A percentile compares a stretch with the other conserved stretches of the same genome.
Evolutionary conservation across 1,140 invertebrate genomes (phyloP).

Genomic region (Drosophila bocqueti): DNA sequence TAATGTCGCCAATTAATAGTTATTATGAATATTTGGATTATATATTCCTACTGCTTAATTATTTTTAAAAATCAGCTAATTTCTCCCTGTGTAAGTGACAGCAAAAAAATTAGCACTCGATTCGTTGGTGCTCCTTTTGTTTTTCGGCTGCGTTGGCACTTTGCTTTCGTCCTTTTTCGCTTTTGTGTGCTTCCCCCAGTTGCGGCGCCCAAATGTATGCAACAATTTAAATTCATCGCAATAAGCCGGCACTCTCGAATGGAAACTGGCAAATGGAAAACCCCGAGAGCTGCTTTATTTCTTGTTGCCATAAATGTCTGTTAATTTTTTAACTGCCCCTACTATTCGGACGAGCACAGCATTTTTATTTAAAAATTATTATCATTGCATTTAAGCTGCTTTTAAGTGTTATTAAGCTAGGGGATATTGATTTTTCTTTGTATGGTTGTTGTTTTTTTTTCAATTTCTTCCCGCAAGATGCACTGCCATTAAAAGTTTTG

Average conservation of each 20-base stretch:
- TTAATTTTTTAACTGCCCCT: conserved; percentile 65
- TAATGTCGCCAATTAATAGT: neutral
- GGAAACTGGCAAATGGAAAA: conserved; percentile 52
- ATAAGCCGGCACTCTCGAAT: conserved; percentile 64
- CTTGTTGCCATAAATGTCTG: conserved; percentile 64
- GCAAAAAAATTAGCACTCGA: conserved; percentile 74
- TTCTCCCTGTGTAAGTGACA: conserved; percentile 1
- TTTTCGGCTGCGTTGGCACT: conserved; percentile 43
- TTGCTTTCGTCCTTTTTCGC: conserved; percentile 38
- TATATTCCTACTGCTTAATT: too few relatives aligned
- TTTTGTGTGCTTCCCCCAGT: conserved; percentile 16
- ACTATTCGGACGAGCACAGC: conserved; percentile 17
- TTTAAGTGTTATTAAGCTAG: conserved; percentile 50
- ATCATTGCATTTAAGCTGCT: conserved; percentile 47
- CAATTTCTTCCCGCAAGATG: conserved; percentile 13
- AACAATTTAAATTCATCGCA: conserved; percentile 83
- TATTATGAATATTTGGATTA: neutral
- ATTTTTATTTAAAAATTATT: conserved; percentile 43
- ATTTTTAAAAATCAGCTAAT: neutral
- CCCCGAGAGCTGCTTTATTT: conserved; percentile 22
- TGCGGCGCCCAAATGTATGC: conserved; percentile 67
- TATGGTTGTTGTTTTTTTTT: neutral
- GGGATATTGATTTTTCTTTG: conserved; percentile 4
- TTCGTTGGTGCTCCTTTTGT: conserved; percentile 72
- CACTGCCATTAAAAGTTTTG: conserved; percentile 41